A percentile compares a stretch with the other conserved stretches of the same genome.
These are phyloP conservation scores for Xenentodon cancila DNA, from an alignment of 2,797 vertebrate species.

Conservation along the genomic window DNA sequence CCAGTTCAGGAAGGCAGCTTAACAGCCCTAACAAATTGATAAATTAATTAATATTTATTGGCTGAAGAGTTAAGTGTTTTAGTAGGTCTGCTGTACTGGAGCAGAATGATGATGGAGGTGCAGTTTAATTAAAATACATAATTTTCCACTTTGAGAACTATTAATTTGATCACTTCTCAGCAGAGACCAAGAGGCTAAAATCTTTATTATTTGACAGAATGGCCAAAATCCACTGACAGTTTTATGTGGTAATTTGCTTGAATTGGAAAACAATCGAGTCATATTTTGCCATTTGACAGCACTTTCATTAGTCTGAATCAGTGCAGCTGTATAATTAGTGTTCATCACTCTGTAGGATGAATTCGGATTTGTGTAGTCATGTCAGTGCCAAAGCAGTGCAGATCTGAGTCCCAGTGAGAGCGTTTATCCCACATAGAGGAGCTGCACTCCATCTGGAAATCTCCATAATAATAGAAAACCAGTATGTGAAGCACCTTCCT, in stretches of 20 bases:
- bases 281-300: not conserved
- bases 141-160: no score
- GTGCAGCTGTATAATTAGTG: slow-evolving; percentile 4
- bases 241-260: not conserved
- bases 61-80: not conserved
- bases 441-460: slow-evolving; percentile 40
- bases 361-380: slow-evolving; percentile 7
- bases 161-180: no score
- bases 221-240: not conserved
- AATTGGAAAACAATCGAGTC: not conserved
- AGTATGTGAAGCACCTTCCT: slow-evolving; percentile 8
- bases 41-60: no score
- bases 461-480: slow-evolving; percentile 42
- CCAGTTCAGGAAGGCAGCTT: no score
- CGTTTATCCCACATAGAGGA: slow-evolving; percentile 35
- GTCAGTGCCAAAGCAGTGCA: slow-evolving; percentile 14
- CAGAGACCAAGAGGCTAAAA: not conserved
- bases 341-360: slow-evolving; percentile 5
- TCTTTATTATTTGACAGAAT: not conserved
- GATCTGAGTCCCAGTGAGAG: slow-evolving; percentile 12
- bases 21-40: no score
- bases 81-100: no score
- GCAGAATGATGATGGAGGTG: no score
- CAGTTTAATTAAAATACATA: no score
- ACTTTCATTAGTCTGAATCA: not conserved